Conservation (phyloP, 2,888 invertebrate genomes). For the Mamestra brassicae region DNA sequence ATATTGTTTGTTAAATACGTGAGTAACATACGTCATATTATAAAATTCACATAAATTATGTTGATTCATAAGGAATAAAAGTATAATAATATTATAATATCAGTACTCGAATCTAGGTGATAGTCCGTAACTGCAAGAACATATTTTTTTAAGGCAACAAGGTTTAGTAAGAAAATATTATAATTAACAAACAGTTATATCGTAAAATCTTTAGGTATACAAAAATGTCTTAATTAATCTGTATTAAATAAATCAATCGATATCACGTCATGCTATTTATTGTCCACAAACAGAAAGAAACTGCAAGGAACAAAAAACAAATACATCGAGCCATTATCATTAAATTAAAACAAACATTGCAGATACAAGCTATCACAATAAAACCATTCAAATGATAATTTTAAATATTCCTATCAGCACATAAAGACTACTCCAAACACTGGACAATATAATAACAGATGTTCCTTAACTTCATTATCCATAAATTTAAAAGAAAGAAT, state of each 20-base stretch:
- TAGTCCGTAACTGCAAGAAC: slow-evolving; percentile 42
- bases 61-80: slow-evolving; percentile 49
- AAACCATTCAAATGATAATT: slow-evolving; percentile 43
- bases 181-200: not conserved
- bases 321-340: not conserved
- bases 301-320: not conserved
- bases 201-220: not conserved
- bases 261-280: not conserved
- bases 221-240: not conserved
- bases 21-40: slow-evolving; percentile 58
- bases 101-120: slow-evolving; percentile 36
- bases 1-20: slow-evolving; percentile 59
- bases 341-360: slow-evolving; percentile 43
- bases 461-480: slow-evolving; percentile 34
- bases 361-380: slow-evolving; percentile 51
- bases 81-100: slow-evolving; percentile 47
- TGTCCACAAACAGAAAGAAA: not conserved
- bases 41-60: slow-evolving; percentile 57
- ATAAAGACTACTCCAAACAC: slow-evolving; percentile 49
- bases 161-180: not conserved
- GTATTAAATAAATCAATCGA: not conserved
- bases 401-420: slow-evolving; percentile 49
- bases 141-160: not conserved
- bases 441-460: slow-evolving; percentile 55
- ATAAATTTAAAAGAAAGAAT: slow-evolving; percentile 56